These are phyloP conservation scores for Potamilus streckersoni DNA, from an alignment of 1,140 invertebrate species.

Conservation along the genomic window DNA sequence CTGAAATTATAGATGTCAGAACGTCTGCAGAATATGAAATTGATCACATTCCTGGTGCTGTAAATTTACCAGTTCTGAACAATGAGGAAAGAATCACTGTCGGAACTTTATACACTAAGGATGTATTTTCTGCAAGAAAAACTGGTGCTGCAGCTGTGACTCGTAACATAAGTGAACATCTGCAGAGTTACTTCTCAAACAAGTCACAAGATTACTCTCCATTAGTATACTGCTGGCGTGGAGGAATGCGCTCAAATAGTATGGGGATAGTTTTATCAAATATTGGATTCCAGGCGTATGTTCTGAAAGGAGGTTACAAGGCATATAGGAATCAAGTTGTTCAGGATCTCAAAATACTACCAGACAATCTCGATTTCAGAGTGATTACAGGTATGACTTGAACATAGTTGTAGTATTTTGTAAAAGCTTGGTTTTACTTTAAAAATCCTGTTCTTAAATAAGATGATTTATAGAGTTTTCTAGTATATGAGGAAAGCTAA, in stretches of 20 bases:
- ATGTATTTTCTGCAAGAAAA: slow-evolving; percentile 35
- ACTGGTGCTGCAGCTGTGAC: slow-evolving; percentile 30
- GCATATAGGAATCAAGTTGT: slow-evolving; percentile 27
- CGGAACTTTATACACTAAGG: slow-evolving; percentile 23
- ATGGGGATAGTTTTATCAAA: slow-evolving; percentile 34
- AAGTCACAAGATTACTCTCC: slow-evolving; percentile 30
- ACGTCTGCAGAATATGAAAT: slow-evolving; percentile 32
- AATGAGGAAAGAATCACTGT: slow-evolving; percentile 29
- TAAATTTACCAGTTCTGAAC: slow-evolving; percentile 37
- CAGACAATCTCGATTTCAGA: slow-evolving; percentile 24
- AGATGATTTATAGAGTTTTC: too few species aligned
- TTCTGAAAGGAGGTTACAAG: slow-evolving; percentile 36
- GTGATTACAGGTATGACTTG: slow-evolving; percentile 35
- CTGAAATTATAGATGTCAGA: slow-evolving; percentile 39
- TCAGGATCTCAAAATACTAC: slow-evolving; percentile 23
- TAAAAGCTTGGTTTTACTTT: too few species aligned
- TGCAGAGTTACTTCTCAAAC: slow-evolving; percentile 26
- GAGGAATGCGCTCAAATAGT: slow-evolving; percentile 39
- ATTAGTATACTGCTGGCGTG: slow-evolving; percentile 40
- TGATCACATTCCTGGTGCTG: slow-evolving; percentile 40
- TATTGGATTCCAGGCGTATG: slow-evolving; percentile 33
- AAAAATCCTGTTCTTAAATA: too few species aligned
- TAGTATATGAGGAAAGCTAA: too few species aligned
- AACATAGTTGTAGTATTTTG: not conserved
- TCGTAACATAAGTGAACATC: slow-evolving; percentile 30